phyloP scores from a whole-genome alignment of 2,113 vertebrate species.

The Noturus placidus region DNA sequence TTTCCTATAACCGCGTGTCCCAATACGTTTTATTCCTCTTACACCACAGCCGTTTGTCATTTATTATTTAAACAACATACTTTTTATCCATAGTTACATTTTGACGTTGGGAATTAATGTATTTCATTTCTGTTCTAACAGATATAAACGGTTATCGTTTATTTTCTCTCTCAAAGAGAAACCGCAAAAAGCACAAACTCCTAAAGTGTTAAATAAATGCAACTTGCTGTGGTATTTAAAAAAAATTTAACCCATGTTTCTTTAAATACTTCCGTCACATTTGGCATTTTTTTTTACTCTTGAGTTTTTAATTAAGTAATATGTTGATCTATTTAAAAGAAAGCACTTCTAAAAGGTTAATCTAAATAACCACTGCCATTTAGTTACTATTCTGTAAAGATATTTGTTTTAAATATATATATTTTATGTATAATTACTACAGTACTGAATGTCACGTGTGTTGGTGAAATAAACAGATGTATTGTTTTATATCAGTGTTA shows the following conservation, averaged over 20 bases:
- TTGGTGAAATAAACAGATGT: conserved; percentile 16
- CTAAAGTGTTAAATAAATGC: too few species aligned
- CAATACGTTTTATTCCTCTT: neutral
- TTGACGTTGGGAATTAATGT: too few species aligned
- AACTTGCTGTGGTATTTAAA: too few species aligned
- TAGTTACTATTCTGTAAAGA: conserved; percentile 12
- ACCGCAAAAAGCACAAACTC: neutral
- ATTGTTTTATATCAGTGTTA: neutral
- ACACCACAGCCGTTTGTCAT: neutral
- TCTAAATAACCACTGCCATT: conserved; percentile 3
- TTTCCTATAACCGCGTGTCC: neutral
- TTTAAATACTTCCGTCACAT: neutral
- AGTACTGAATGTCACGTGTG: neutral
- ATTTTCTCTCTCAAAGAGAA: neutral
- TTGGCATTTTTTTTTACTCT: neutral
- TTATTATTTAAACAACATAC: neutral
- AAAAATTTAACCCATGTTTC: too few species aligned
- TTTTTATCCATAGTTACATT: too few species aligned
- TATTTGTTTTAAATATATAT: conserved; percentile 15
- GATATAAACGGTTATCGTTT: neutral
- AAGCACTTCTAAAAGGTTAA: neutral
- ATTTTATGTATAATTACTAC: conserved; percentile 26
- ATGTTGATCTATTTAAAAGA: neutral
- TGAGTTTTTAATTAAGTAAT: neutral
- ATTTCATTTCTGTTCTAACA: neutral